These are phyloP conservation scores for Xanthorhoe spadicearia DNA, from an alignment of 2,888 invertebrate genomes.

Conservation along the genomic window DNA sequence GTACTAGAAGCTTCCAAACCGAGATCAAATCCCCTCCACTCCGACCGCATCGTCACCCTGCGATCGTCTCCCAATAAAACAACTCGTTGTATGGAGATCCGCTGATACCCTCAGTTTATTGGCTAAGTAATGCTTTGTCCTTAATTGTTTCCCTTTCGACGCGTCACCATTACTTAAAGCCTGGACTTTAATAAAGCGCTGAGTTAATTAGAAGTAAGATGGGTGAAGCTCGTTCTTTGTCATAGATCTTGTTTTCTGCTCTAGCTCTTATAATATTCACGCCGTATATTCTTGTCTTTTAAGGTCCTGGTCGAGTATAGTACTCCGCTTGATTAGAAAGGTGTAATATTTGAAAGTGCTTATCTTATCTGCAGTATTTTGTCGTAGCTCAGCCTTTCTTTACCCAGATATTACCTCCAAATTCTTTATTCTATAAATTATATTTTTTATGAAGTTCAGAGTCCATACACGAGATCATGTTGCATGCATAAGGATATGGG, in stretches of 20 bases:
- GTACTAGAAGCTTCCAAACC: slow-evolving; percentile 3
- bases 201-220: slow-evolving; percentile 26
- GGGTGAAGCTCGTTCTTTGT: not conserved
- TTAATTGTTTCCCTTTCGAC: slow-evolving; percentile 61
- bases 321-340: too few relatives aligned
- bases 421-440: too few relatives aligned
- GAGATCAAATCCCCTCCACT: slow-evolving; percentile 10
- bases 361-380: too few relatives aligned
- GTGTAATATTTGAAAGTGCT: too few relatives aligned
- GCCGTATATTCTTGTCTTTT: too few relatives aligned
- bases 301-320: too few relatives aligned
- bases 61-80: slow-evolving; percentile 65
- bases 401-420: too few relatives aligned
- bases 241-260: not conserved
- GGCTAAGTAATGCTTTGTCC: slow-evolving; percentile 59
- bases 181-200: slow-evolving; percentile 52
- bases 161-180: slow-evolving; percentile 49
- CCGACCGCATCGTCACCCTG: slow-evolving; percentile 41
- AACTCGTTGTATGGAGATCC: slow-evolving; percentile 64
- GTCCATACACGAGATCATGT: too few relatives aligned
- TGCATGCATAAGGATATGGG: too few relatives aligned
- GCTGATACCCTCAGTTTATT: slow-evolving; percentile 65
- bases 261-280: too few relatives aligned
- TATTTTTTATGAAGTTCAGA: too few relatives aligned
- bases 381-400: too few relatives aligned